These are phyloP conservation scores for Bostrychus sinensis DNA, from an alignment of 2,113 vertebrate genomes.

Conservation along the genomic window DNA sequence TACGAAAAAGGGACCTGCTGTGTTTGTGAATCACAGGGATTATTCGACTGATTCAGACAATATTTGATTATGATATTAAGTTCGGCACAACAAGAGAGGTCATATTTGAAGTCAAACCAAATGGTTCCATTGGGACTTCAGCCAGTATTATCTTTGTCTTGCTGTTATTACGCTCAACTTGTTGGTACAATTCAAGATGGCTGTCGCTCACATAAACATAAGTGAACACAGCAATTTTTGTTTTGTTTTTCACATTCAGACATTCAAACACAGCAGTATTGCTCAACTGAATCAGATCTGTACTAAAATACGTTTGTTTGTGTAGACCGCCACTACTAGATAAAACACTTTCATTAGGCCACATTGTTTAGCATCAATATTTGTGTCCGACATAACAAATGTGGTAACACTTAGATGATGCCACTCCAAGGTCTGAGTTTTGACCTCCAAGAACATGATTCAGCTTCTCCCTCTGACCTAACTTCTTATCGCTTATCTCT, in stretches of 20 bases:
- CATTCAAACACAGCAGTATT: too few relatives aligned
- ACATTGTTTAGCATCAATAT: too few relatives aligned
- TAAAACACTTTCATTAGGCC: too few relatives aligned
- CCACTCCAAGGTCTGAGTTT: too few relatives aligned
- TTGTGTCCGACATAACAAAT: too few relatives aligned
- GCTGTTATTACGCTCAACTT: constrained; percentile 40
- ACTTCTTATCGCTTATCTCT: constrained; percentile 51
- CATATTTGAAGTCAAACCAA: constrained; percentile 61
- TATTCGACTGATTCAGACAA: constrained; percentile 36
- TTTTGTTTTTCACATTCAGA: constrained; percentile 48
- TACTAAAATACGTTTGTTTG: too few relatives aligned
- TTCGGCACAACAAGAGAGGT: constrained; percentile 36
- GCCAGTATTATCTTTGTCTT: constrained; percentile 36
- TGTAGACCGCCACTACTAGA: too few relatives aligned
- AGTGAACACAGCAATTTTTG: too few relatives aligned
- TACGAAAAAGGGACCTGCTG: constrained; percentile 34
- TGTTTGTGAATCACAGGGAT: constrained; percentile 54
- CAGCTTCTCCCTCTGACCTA: constrained; percentile 59
- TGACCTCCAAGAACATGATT: constrained; percentile 54
- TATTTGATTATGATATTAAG: constrained; percentile 37
- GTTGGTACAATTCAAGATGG: too few relatives aligned
- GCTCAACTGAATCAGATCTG: too few relatives aligned
- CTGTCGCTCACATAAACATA: too few relatives aligned
- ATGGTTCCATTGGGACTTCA: constrained; percentile 49
- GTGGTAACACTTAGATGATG: too few relatives aligned